A percentile compares a stretch with the other conserved stretches of the same genome.
These are phyloP conservation scores for Dipodomys merriami DNA, from an alignment of 2,113 vertebrate species.

Conservation along the genomic window DNA sequence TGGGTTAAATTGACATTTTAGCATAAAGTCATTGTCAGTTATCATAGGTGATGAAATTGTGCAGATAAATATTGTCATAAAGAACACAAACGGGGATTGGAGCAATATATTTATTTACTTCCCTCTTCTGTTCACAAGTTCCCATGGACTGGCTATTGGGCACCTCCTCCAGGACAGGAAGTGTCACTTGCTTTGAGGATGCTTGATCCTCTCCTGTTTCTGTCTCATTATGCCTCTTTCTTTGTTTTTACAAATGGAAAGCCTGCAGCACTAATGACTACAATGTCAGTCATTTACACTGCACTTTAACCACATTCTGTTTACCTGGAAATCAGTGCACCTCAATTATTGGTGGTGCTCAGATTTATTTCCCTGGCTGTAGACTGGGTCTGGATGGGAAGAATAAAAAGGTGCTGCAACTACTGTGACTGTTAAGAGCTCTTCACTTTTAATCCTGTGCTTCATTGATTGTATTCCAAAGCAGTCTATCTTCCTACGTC, in stretches of 20 bases:
- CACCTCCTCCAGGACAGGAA: conserved; percentile 59
- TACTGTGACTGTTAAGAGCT: conserved; percentile 63
- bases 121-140: conserved; percentile 50
- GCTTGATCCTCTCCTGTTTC: not conserved
- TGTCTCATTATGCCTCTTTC: conserved; percentile 30
- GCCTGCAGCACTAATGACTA: not conserved
- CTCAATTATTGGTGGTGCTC: conserved; percentile 10
- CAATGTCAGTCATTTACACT: not conserved
- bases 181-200: conserved; percentile 20
- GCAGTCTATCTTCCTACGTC: conserved; percentile 86
- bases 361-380: conserved; percentile 15
- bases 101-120: conserved; percentile 12
- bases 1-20: not conserved
- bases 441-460: conserved; percentile 82
- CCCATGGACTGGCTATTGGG: conserved; percentile 54
- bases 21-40: not conserved
- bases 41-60: not conserved
- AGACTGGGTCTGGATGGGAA: not conserved
- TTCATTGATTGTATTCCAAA: conserved; percentile 81
- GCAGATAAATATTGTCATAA: not conserved
- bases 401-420: conserved; percentile 56
- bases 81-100: not conserved
- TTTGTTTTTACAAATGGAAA: conserved; percentile 56
- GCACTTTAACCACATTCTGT: conserved; percentile 40
- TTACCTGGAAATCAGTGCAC: conserved; percentile 55